Evolutionary conservation across 2,797 vertebrate genomes (phyloP), one percentile per base, ranked within the genome.

Genomic region (Chaetodon trifasciatus): DNA sequence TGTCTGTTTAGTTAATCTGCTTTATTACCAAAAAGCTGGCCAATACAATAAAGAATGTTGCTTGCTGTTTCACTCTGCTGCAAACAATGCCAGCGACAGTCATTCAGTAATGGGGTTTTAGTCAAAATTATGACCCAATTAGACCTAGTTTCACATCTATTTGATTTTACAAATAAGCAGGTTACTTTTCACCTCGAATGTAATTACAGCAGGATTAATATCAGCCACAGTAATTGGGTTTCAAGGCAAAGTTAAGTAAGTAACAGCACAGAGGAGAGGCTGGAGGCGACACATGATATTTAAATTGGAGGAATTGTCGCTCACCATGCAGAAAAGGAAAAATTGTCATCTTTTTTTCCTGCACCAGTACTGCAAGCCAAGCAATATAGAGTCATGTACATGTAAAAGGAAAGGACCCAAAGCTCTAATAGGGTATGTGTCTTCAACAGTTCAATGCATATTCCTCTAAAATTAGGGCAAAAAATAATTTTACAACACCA

Each of bases 141-240:
- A 94, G 86, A 91, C 79, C 71, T 84, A 82, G 82, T 87, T 91
- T 89, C 79, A 85, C 87, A 83, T 93, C 92, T 85, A 75, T 92
- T 92, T 87, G 79, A 92, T 89, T 93, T 93, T 89, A 86, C 91
- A 79, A 84, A 87, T 79, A 81, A 85, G 84, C 87, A n/a, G 24
- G 82, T 85, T 89, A 88, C 71, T 73, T 92, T 91, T 89, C 79
- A 93, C 87, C 90, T 91, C 78, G 63, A 87, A 88, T 91, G 90
- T 93, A 93, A 94, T 94, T 94, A 94, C 88, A 91, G 82, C 74
- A 88, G 88, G 93, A 94, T 93, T 94, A 94, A 94, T 94, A 91
- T 91, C 88, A 91, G 86, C 87, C 81, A 77, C 86, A 89, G 90
- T 94, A 94, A 95, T 94, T 93, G 89, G 86, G 86, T 92, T 94